Evolutionary conservation across 2,797 vertebrate genomes (phyloP).

Genomic region (Danio albolineatus): DNA sequence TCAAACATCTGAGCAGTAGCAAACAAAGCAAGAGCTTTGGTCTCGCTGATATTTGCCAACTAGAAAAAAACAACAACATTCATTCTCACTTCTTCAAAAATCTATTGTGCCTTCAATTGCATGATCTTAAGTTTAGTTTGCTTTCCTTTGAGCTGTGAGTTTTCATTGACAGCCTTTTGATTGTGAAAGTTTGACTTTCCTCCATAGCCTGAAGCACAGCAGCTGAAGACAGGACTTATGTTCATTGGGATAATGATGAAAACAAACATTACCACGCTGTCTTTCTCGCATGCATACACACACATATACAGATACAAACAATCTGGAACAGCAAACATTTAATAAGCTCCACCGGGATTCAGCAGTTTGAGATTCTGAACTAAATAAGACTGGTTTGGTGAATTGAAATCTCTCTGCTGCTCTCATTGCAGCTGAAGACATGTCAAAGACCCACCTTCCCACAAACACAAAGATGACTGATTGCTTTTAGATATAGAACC

Average conservation of each 20-base stretch:
- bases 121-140: not conserved
- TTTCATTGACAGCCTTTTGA: constrained; percentile 14
- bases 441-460: constrained; percentile 20
- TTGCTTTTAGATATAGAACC: constrained; percentile 1
- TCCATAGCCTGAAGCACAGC: constrained; percentile 8
- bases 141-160: not conserved
- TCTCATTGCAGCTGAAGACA: constrained; percentile 32
- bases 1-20: not conserved
- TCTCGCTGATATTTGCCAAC: not conserved
- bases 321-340: constrained; percentile 45
- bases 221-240: constrained; percentile 3
- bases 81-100: not conserved
- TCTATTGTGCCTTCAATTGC: not conserved
- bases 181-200: not conserved
- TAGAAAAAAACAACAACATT: not conserved
- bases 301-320: constrained; percentile 43
- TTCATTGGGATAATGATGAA: constrained; percentile 34
- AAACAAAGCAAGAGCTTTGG: not conserved
- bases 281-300: not conserved
- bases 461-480: constrained; percentile 14
- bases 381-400: constrained; percentile 31
- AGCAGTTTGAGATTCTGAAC: not conserved
- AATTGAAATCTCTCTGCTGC: constrained; percentile 37
- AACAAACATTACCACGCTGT: constrained; percentile 8
- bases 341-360: constrained; percentile 50